These are phyloP conservation scores for Xanthostigma xanthostigma DNA, from an alignment of 2,888 invertebrate species.

Conservation along the genomic window DNA sequence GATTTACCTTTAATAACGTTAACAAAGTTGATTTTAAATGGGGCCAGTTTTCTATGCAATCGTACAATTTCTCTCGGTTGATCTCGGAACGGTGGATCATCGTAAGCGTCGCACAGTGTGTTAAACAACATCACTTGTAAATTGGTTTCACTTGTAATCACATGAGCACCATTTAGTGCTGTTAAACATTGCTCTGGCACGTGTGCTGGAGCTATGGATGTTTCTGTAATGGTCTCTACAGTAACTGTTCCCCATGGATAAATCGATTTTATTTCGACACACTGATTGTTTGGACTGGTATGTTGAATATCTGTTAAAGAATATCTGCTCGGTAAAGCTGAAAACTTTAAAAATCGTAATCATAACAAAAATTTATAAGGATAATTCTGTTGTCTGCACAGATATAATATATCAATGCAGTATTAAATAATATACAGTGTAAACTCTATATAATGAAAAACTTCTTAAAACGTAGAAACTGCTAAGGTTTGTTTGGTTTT, in stretches of 20 bases:
- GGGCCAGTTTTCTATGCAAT: slow-evolving; percentile 56
- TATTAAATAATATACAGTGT: too few relatives aligned
- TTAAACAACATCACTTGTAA: slow-evolving; percentile 38
- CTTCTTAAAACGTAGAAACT: too few relatives aligned
- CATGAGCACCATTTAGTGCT: slow-evolving; percentile 16
- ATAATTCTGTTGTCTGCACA: too few relatives aligned
- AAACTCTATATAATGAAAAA: too few relatives aligned
- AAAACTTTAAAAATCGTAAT: slow-evolving; percentile 32
- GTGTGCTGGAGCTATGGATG: too few relatives aligned
- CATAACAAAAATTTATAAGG: too few relatives aligned
- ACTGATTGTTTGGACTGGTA: slow-evolving; percentile 27
- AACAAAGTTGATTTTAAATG: slow-evolving; percentile 58
- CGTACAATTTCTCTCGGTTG: slow-evolving; percentile 31
- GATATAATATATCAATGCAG: too few relatives aligned
- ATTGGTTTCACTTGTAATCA: slow-evolving; percentile 32
- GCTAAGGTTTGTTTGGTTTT: too few relatives aligned
- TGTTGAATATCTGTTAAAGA: slow-evolving; percentile 40
- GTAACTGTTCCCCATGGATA: slow-evolving; percentile 45
- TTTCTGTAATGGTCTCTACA: slow-evolving; percentile 42
- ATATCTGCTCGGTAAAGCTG: slow-evolving; percentile 58
- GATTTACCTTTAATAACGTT: slow-evolving; percentile 28
- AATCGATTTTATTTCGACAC: slow-evolving; percentile 46
- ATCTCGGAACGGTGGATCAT: slow-evolving; percentile 32
- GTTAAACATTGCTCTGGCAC: too few relatives aligned
- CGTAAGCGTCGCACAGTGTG: slow-evolving; percentile 41